Conservation (phyloP, 2,888 invertebrate species). For the Lasioglossum oenotherae region DNA sequence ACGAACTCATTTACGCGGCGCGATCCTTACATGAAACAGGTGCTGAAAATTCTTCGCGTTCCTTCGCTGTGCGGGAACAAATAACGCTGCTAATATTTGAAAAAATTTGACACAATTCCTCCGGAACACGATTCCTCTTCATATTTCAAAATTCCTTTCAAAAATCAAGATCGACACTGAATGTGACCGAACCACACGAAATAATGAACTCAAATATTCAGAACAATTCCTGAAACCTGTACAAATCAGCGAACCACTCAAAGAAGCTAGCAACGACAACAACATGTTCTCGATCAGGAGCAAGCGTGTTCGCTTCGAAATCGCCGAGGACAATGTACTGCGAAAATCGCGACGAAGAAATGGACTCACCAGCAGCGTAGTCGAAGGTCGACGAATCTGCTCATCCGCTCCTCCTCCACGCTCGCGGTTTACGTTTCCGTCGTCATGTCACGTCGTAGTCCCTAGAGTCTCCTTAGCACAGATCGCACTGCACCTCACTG, state of each 20-base stretch:
- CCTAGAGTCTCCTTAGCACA: conserved; percentile 73
- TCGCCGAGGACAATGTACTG: neutral
- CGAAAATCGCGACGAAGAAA: neutral
- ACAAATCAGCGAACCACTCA: neutral
- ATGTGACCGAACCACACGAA: neutral
- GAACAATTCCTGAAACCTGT: neutral
- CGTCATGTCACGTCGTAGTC: conserved; percentile 64
- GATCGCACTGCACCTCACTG: conserved; percentile 74
- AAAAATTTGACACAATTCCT: neutral
- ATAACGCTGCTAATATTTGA: neutral
- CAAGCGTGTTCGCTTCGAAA: neutral
- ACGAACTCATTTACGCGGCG: neutral
- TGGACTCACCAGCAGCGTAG: conserved; percentile 73
- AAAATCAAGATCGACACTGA: neutral
- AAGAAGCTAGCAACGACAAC: neutral
- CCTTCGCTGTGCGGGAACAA: neutral
- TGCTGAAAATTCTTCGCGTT: neutral
- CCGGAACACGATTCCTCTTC: no score
- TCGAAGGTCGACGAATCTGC: conserved; percentile 54
- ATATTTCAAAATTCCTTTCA: no score
- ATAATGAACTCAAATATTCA: neutral
- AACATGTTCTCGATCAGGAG: neutral
- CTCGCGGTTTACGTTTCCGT: conserved; percentile 53
- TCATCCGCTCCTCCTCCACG: conserved; percentile 32
- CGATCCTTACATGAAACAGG: neutral